Evolutionary conservation across 2,797 vertebrate genomes (phyloP), one percentile per base, ranked within the genome.

Genomic region (Spheniscus humboldti): DNA sequence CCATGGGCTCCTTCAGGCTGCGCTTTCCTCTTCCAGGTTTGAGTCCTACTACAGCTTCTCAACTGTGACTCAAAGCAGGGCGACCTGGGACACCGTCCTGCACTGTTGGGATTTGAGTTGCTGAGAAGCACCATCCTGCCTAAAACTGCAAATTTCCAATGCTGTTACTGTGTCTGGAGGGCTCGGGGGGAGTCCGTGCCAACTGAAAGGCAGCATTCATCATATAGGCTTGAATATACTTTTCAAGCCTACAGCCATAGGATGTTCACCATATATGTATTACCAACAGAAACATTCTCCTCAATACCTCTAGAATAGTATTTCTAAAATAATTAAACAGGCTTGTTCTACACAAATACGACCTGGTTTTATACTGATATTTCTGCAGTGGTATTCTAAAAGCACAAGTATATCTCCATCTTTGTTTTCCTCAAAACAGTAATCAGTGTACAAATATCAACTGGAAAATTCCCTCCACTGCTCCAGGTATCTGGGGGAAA

Each of bases 1-100:
- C 0, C 1, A 0, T 1, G 9, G 24, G 35, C 10, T 76, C 75
- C 55, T 66, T 28, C 43, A 52, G 62, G 50, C 57, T 48, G n/a
- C 1, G 8, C 31, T 59, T 80, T 62, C 45, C 18, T 25, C 56
- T 25, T 43, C 52, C 60, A 57, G 37, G 14, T 59, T 53, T 33
- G 39, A 74, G 35, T 48, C 55, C 48, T 17, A 4, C 37, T 11
- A 4, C 50, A 45, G 63, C 47, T 75, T 25, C 66, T 67, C 22
- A 16, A 28, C n/a, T 1, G 0, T 0, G 2, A 43, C 4, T 52
- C 69, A 48, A 39, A 59, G 78, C 45, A 11, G 41, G 25, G 23
- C 18, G 68, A 67, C 6, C 19, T 22, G 62, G 39, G 72, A 72
- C 18, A 11, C n/a, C 48, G 59, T 3, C 47, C 39, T 48, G 25